Conservation (phyloP, 2,797 vertebrate genomes). For the Sparus aurata region DNA sequence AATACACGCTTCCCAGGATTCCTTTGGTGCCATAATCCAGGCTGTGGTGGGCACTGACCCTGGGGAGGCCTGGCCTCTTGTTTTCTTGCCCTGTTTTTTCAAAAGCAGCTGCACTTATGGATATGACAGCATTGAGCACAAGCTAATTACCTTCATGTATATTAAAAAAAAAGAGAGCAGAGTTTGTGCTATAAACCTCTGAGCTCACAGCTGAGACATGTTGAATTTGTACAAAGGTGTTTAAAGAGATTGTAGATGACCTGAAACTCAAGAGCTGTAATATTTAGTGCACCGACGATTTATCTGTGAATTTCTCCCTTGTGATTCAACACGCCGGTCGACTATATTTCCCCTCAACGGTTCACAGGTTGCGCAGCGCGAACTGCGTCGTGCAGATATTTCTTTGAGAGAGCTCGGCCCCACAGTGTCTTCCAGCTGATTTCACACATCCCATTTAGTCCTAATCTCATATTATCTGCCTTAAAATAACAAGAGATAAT, state of each 20-base stretch:
- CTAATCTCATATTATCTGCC: constrained; percentile 80
- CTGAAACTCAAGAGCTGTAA: constrained; percentile 34
- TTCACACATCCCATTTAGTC: constrained; percentile 82
- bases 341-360: constrained; percentile 46
- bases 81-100: constrained; percentile 89
- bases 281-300: constrained; percentile 22
- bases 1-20: constrained; percentile 92
- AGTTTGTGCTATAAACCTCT: constrained; percentile 62
- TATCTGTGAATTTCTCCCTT: constrained; percentile 64
- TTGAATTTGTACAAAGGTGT: constrained; percentile 38
- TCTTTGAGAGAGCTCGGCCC: constrained; percentile 55
- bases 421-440: constrained; percentile 76
- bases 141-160: constrained; percentile 89
- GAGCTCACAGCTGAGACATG: constrained; percentile 40
- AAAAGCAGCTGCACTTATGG: constrained; percentile 85
- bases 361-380: constrained; percentile 36
- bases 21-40: constrained; percentile 91
- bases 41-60: constrained; percentile 88
- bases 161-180: constrained; percentile 38
- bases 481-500: constrained; percentile 83
- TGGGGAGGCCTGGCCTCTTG: constrained; percentile 86
- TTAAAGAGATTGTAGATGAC: constrained; percentile 41
- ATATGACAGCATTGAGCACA: constrained; percentile 88
- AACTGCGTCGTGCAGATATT: constrained; percentile 56
- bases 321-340: constrained; percentile 42